Evolutionary conservation across 2,113 vertebrate genomes (phyloP).

Genomic region (Urocolius indicus): DNA sequence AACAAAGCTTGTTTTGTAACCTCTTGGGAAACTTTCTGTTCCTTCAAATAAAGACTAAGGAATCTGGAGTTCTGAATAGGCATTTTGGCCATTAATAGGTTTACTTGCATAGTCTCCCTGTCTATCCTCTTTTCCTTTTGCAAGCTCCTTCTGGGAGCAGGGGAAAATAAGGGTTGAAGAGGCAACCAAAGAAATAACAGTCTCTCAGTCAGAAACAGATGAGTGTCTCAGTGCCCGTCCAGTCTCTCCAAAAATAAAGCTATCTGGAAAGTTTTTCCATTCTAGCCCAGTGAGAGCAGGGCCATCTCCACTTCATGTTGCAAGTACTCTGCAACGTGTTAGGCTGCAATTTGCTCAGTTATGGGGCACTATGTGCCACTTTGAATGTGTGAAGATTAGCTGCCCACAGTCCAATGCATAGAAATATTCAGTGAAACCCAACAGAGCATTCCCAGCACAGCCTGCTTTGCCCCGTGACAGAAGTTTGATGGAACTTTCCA

Average conservation of each 20-base stretch:
- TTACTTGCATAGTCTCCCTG: not conserved
- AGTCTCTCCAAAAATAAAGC: not conserved
- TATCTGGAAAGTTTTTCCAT: not conserved
- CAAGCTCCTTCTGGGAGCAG: not conserved
- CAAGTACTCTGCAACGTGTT: not conserved
- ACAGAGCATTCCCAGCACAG: not conserved
- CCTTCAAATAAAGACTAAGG: not conserved
- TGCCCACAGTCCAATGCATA: not conserved
- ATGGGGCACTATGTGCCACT: not conserved
- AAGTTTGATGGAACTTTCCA: not conserved
- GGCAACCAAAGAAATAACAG: not conserved
- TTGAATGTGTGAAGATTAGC: not conserved
- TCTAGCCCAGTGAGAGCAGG: not conserved
- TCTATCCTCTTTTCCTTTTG: not conserved
- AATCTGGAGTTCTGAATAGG: not conserved
- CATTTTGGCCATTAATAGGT: not conserved
- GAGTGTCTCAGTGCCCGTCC: not conserved
- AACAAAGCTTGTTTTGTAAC: not conserved
- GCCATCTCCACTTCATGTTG: not conserved
- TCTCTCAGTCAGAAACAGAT: not conserved
- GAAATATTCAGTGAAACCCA: not conserved
- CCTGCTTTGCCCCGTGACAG: not conserved
- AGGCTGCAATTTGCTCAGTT: not conserved
- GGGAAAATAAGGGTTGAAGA: not conserved
- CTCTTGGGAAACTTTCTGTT: not conserved